Conservation (phyloP, 2,113 vertebrate genomes). For the Orientallactaga bullata region DNA sequence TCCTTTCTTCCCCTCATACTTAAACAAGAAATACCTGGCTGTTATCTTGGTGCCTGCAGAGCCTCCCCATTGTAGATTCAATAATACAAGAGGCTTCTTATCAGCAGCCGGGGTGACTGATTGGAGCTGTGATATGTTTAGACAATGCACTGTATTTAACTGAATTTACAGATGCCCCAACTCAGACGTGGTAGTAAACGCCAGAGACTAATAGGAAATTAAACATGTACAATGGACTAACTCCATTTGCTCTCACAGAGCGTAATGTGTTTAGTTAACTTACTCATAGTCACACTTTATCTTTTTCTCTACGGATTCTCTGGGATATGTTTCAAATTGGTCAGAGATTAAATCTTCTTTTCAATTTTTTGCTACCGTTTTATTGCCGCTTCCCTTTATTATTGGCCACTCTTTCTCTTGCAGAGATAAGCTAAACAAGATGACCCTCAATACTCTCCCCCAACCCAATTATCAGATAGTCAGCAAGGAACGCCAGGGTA, state of each 20-base stretch:
- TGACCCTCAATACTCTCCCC: constrained; percentile 82
- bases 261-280: constrained; percentile 91
- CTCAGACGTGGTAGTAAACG: constrained; percentile 89
- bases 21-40: constrained; percentile 92
- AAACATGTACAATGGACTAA: constrained; percentile 93
- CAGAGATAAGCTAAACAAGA: constrained; percentile 88
- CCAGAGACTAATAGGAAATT: constrained; percentile 93
- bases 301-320: constrained; percentile 89
- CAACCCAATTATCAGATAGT: constrained; percentile 88
- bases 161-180: constrained; percentile 93
- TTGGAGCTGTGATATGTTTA: constrained; percentile 94
- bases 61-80: constrained; percentile 93
- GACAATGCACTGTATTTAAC: constrained; percentile 95
- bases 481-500: constrained; percentile 82
- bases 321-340: constrained; percentile 91
- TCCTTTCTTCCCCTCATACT: constrained; percentile 77
- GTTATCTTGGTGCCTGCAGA: constrained; percentile 93
- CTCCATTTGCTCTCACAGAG: constrained; percentile 89
- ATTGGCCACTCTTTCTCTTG: constrained; percentile 83
- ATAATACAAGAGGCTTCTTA: constrained; percentile 94
- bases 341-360: constrained; percentile 91
- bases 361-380: constrained; percentile 86
- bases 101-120: constrained; percentile 92
- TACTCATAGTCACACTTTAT: constrained; percentile 90
- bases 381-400: constrained; percentile 85